Evolutionary conservation across 37 sponge, comb jelly and placozoan genomes (phyloP).

Genomic region (Mnemiopsis leidyi): DNA sequence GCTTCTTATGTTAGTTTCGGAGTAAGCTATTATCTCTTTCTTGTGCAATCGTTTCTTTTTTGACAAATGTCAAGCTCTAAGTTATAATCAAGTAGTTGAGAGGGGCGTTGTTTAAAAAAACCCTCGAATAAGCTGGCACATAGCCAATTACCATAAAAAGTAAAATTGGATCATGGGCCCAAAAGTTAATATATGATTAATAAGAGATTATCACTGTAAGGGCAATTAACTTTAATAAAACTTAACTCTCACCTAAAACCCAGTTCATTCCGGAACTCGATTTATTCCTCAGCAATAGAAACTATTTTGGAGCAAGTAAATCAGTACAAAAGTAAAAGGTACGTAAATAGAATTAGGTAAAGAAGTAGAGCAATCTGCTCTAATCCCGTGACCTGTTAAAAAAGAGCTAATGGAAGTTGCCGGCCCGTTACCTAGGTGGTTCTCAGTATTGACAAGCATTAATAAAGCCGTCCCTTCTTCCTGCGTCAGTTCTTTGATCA

Average conservation of each 20-base stretch:
- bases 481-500: background rate
- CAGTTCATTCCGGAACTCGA: background rate
- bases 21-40: background rate
- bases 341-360: background rate
- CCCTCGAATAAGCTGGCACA: no score
- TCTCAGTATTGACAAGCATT: background rate
- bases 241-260: background rate
- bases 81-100: no score
- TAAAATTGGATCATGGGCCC: background rate
- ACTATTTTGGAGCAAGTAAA: background rate
- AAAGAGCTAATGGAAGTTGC: background rate
- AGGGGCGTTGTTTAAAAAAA: no score
- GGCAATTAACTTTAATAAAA: background rate
- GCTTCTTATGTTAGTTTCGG: slow-evolving; percentile 15
- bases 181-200: background rate
- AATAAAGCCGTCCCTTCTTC: background rate
- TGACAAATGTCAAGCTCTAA: no score
- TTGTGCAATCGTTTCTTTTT: no score
- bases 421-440: background rate
- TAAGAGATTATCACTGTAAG: background rate
- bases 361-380: background rate
- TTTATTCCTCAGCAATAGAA: background rate
- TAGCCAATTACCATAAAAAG: no score
- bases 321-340: background rate
- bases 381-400: background rate